Evolutionary conservation across 2,888 invertebrate species (phyloP).

Genomic region (Didymodactylos carnosus): DNA sequence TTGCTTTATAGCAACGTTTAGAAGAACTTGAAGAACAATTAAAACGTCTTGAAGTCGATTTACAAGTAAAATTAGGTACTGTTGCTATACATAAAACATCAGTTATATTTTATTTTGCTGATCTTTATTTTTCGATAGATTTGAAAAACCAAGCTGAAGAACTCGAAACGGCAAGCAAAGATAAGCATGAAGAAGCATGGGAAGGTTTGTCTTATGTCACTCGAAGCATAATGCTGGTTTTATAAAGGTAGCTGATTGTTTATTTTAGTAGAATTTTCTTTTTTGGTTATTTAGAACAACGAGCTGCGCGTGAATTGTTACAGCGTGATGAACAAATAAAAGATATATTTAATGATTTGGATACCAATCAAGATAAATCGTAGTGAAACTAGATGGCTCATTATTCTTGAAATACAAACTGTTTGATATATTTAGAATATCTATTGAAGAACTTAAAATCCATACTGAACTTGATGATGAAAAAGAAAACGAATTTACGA

Average conservation of each 20-base stretch:
- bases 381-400: neutral
- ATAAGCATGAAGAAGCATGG: slow-evolving; percentile 32
- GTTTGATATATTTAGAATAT: slow-evolving; percentile 39
- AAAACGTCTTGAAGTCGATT: slow-evolving; percentile 21
- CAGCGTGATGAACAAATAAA: slow-evolving; percentile 24
- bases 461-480: slow-evolving; percentile 63
- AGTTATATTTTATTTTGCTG: neutral
- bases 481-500: slow-evolving; percentile 62
- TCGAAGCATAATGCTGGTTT: slow-evolving; percentile 5
- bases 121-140: neutral
- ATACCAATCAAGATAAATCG: slow-evolving; percentile 55
- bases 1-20: slow-evolving; percentile 41
- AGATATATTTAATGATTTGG: slow-evolving; percentile 53
- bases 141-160: slow-evolving; percentile 50
- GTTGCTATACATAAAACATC: slow-evolving; percentile 17
- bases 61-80: slow-evolving; percentile 17
- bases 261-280: too few relatives aligned
- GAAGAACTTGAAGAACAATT: slow-evolving; percentile 51
- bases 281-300: too few relatives aligned
- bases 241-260: slow-evolving; percentile 13
- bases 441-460: slow-evolving; percentile 39
- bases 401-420: neutral
- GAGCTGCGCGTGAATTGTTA: slow-evolving; percentile 22
- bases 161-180: slow-evolving; percentile 48
- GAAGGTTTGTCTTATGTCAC: slow-evolving; percentile 24